Evolutionary conservation across 1,140 invertebrate genomes (phyloP), one percentile per base, ranked within the genome.

Genomic region (Euschistus heros): DNA sequence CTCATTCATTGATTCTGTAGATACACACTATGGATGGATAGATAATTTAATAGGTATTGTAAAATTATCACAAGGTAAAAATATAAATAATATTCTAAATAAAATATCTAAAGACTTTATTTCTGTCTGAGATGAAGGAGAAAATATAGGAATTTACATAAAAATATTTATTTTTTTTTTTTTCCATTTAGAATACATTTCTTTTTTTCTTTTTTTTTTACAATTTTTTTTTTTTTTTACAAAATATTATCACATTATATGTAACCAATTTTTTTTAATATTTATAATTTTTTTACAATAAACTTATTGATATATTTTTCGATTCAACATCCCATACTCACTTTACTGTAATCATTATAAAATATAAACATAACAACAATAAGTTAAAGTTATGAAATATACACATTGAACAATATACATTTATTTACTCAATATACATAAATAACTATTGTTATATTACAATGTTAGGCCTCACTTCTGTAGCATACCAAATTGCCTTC

Each of bases 61-160:
- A 37, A 6, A 37, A 37, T 37, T 10, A 37, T 2, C 10, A 37
- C 1, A 2, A 37, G 33, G 33, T 37, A 54, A 7, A 20, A n/a
- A 20, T 54, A 20, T 24, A 20, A 20, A 54, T 54, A 54, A 20
- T 20, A 54, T 54, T 54, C 18, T 54, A 54, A 54, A 24, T 24
- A 54, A 20, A 24, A 20, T 54, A 24, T 72, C 18, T 76, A 75
- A 64, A 74, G 71, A 0, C 78, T 73, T 18, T 70, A 75, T 69
- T 57, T 57, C 5, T 7, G 18, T 26, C 18, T 24, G 24, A 24
- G 54, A 57, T 24, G 24, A 57, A 57, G 24, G 54, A 57, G 54
- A 57, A 57, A 57, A 57, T 57, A 57, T 57, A 57, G 54, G 54
- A 57, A 57, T 57, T 57, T 57, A 57, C 54, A 57, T 57, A 57